Evolutionary conservation across 2,888 invertebrate genomes (phyloP).

Genomic region (Griposia aprilina): DNA sequence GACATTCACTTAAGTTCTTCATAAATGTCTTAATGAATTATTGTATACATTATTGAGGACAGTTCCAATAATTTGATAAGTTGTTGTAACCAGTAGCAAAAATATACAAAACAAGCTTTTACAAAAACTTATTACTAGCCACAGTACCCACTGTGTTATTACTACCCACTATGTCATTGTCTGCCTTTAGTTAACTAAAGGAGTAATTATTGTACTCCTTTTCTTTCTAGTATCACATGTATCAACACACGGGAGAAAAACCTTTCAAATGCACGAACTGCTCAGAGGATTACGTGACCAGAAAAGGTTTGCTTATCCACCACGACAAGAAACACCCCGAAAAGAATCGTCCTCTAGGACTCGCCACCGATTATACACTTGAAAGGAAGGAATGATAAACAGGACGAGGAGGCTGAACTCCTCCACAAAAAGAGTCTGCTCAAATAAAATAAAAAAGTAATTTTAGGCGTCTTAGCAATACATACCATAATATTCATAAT

Average conservation of each 20-base stretch:
- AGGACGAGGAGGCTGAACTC: background rate
- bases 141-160: background rate
- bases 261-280: slow-evolving; percentile 96
- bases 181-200: background rate
- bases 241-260: slow-evolving; percentile 96
- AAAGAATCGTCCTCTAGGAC: slow-evolving; percentile 77
- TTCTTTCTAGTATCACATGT: slow-evolving; percentile 85
- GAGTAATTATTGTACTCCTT: background rate
- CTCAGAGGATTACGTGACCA: slow-evolving; percentile 81
- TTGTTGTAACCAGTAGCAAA: no score
- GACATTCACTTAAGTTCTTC: background rate
- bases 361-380: slow-evolving; percentile 52
- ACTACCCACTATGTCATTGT: background rate
- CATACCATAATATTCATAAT: slow-evolving; percentile 16
- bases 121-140: no score
- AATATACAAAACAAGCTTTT: background rate
- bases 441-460: slow-evolving; percentile 20
- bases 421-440: slow-evolving; percentile 77
- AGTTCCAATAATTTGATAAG: background rate
- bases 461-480: slow-evolving; percentile 15
- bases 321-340: slow-evolving; percentile 80
- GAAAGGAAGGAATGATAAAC: background rate
- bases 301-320: slow-evolving; percentile 82
- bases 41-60: background rate
- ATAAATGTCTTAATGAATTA: background rate